Base-by-base conservation (phyloP, 2,113 vertebrate species). In the Neodontobutis hainanensis region DNA sequence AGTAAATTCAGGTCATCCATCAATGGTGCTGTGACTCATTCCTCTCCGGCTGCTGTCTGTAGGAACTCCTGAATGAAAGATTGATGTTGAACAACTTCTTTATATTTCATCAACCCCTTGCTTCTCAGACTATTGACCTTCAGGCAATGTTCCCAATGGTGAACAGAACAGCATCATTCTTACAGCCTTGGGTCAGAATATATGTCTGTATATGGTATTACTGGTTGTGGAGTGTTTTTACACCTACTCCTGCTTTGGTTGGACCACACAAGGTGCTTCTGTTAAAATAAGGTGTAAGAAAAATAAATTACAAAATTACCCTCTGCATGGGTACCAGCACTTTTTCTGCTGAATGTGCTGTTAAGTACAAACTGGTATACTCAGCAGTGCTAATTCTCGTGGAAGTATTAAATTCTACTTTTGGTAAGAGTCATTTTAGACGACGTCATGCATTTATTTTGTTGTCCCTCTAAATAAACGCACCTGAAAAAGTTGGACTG, bases 401-500 rank as follows among this genome's bases (percentile, higher is more conserved):
- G 19, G 51, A 44, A 73, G 32, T 60, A 75, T 65, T 74, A 47
- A 68, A 65, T 74, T 61, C 27, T 16, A 5, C n/a, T 74, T n/a
- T 35, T 5, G 11, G 15, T 55, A 32, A 40, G 35, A 34, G 34
- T 68, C 16, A 36, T 77, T 61, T 7, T 82, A 46, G 40, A 32
- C 47, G 48, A 60, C 55, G 19, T 32, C 47, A 40, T 16, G 36
- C 52, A 70, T 75, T 65, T 65, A 47, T 46, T 71, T 19, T 60
- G 35, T 27, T 55, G 58, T 45, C 3, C 5, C 14, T 0, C 2
- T 27, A 6, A 57, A 65, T 11, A 15, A 32, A 52, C 16, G 1
- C 50, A 52, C 50, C 50, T 34, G 19, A 12, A 32, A 10, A 52
- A 11, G 50, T 52, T 52, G 6, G 32, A 52, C 32, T 10, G 8